Base-by-base conservation (phyloP, 1,140 invertebrate genomes). In the Pseudomyrmex sp. region DNA sequence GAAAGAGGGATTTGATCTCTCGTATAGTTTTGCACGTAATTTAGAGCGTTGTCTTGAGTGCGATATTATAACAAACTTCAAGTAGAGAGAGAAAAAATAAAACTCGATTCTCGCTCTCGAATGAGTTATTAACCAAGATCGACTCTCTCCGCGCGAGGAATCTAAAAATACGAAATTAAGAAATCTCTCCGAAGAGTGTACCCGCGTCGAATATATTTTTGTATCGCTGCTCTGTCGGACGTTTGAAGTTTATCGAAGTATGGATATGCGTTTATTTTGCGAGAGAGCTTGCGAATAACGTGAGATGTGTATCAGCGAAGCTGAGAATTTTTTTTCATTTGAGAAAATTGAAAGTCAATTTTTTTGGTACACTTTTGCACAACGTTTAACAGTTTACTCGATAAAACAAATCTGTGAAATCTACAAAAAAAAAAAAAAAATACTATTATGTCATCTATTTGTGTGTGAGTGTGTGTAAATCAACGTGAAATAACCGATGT, bases 81-180 rank as follows among this genome's bases (percentile, higher is more conserved):
- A 35, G 20, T 0, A 56, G 58, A 50, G 18, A 48, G 50, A 8
- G 9, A 46, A 48, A 46, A 61, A 61, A 63, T n/a, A 0, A 35
- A 18, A 73, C 5, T 9, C 13, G n/a, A 9, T 20, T 73, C n/a
- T 48, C 1, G 35, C 15, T 20, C 70, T 20, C 70, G 48, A 75
- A 62, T 18, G 13, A 8, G n/a, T 75, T 86, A 83, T 72, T 23
- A 61, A 83, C 83, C 72, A 52, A 52, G 23, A 58, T 58, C 48
- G 56, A 5, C 5, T 35, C 35, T 35, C 35, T n/a, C 59, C 52
- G 15, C 20, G 15, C 9, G 13, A 46, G 15, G 10, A 18, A 23
- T 72, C 26, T 87, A 76, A 82, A 76, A 86, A 85, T 87, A 86
- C 5, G 4, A 56, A 65, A 23, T 87, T 52, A 15, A 10, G 18